Evolutionary conservation across 2,797 vertebrate genomes (phyloP).

Genomic region (Diplodus puntazzo): DNA sequence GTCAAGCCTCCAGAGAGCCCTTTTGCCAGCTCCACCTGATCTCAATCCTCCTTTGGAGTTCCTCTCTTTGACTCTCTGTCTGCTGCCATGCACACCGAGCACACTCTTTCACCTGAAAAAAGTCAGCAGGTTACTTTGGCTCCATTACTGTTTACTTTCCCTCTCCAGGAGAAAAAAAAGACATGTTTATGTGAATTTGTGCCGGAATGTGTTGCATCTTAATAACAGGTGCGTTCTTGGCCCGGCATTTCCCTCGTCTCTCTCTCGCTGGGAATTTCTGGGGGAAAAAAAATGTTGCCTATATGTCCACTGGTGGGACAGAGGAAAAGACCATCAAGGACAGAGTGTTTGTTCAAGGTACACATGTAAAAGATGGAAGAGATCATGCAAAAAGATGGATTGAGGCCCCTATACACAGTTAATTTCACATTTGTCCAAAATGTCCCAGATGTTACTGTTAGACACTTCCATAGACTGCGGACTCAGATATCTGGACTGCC

Average conservation of each 20-base stretch:
- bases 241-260: not conserved
- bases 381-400: not conserved
- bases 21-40: slow-evolving; percentile 48
- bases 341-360: not conserved
- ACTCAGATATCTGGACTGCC: too few species aligned
- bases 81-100: slow-evolving; percentile 28
- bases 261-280: slow-evolving; percentile 4
- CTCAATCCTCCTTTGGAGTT: slow-evolving; percentile 34
- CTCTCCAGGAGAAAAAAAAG: slow-evolving; percentile 17
- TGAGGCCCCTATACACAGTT: not conserved
- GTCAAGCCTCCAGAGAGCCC: slow-evolving; percentile 25
- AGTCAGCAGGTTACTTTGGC: slow-evolving; percentile 45
- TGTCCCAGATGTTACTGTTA: not conserved
- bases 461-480: not conserved
- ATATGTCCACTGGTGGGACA: not conserved
- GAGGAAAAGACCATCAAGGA: not conserved
- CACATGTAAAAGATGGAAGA: not conserved
- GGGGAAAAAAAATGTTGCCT: slow-evolving; percentile 7
- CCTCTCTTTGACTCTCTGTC: slow-evolving; percentile 40
- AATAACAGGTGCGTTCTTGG: slow-evolving; percentile 43
- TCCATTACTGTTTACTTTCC: slow-evolving; percentile 39
- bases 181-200: slow-evolving; percentile 21
- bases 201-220: slow-evolving; percentile 37
- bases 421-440: not conserved
- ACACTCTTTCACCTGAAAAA: slow-evolving; percentile 55